Conservation (phyloP, 2,113 vertebrate species). For the Mobula hypostoma region DNA sequence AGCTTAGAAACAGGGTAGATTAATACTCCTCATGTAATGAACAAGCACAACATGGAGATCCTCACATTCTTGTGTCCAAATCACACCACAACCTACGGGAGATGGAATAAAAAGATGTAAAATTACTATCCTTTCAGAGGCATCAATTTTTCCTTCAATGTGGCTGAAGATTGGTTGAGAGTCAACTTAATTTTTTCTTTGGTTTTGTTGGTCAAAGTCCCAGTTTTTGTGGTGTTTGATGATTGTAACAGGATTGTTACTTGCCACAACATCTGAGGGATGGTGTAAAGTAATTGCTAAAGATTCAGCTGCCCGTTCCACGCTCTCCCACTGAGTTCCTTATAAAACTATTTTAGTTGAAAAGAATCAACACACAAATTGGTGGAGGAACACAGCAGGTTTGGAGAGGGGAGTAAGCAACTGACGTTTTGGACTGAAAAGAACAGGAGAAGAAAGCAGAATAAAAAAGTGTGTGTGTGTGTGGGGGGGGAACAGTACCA, state of each 20-base stretch:
- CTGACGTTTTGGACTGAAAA: no score
- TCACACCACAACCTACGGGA: background rate
- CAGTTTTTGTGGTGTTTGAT: background rate
- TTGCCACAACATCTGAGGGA: background rate
- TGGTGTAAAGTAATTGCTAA: background rate
- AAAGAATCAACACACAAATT: background rate
- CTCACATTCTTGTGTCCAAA: background rate
- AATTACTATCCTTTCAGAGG: background rate
- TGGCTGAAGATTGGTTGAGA: no score
- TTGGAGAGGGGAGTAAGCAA: no score
- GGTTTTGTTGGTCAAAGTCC: background rate
- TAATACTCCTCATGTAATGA: background rate
- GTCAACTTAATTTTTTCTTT: no score
- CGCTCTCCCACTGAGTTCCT: background rate
- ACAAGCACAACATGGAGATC: background rate
- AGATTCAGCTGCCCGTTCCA: background rate
- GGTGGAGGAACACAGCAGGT: no score
- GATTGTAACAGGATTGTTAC: background rate
- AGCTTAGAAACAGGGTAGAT: background rate
- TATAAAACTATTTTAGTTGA: background rate
- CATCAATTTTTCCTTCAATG: background rate
- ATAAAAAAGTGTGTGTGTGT: no score
- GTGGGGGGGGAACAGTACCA: no score
- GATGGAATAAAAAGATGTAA: background rate
- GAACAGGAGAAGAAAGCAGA: no score